Evolutionary conservation across 2,113 vertebrate genomes (phyloP), one percentile per base, ranked within the genome.

Genomic region (Scomber japonicus): DNA sequence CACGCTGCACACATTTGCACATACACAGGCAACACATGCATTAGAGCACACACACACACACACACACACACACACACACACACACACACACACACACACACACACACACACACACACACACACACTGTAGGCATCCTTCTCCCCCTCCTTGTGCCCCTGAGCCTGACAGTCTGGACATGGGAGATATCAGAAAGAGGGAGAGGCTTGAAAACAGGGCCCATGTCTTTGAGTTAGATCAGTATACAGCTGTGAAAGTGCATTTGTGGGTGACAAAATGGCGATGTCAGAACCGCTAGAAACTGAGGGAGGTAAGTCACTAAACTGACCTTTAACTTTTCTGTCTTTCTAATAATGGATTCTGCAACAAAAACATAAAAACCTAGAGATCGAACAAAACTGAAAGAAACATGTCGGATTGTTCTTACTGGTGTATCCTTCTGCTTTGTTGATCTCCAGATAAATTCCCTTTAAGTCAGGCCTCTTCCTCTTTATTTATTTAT

Each of bases 111-210:
- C 24, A 24, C 24, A 24, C 24, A 27, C 24, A 27, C 24, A 81
- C 46, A 60, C 9, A 69, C 74, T 78, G 74, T 62, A 86, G 80
- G 78, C 84, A 82, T 66, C 80, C 86, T 51, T 51, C 54, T 31
- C 61, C 67, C 76, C 85, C 80, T 66, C 66, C 85, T 81, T 21
- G 78, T 92, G 89, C 90, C 91, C 90, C 92, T 83, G 88, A 90
- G 92, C 86, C 86, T 85, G 72, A 79, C 79, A 88, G 93, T 92
- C 94, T 95, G 94, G 90, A 90, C 90, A 89, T 80, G 85, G 85
- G 83, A 94, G 94, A 94, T 95, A 95, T 93, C 86, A 85, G 57
- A 84, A 56, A 68, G 56, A 65, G 70, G 76, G 80, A 85, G 91
- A 82, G 88, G 86, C 86, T 87, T 87, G 83, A 90, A 82, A 82